A percentile compares a stretch with the other conserved stretches of the same genome.
Conservation (phyloP, 2,113 vertebrate genomes). For the Paracyprichromis sp. region DNA sequence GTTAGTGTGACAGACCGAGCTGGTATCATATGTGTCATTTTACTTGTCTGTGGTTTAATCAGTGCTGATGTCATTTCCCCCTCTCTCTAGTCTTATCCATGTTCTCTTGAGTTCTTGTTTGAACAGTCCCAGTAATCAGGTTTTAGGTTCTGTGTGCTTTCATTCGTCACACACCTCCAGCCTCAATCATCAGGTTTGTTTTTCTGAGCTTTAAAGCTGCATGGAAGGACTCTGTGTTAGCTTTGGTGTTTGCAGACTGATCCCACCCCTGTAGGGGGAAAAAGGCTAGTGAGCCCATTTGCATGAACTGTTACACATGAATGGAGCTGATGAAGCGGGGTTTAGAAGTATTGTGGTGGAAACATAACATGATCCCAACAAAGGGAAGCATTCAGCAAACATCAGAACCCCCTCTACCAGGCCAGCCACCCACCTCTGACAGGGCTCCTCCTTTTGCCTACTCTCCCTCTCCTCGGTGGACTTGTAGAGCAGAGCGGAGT, state of each 20-base stretch:
- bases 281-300: conserved; percentile 66
- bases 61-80: not conserved
- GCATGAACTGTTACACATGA: conserved; percentile 78
- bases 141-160: not conserved
- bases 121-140: not conserved
- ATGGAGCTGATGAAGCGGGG: conserved; percentile 75
- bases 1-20: not conserved
- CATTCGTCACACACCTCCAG: not conserved
- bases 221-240: conserved; percentile 4
- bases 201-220: not conserved
- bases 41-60: not conserved
- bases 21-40: not conserved
- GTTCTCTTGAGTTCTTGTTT: not conserved
- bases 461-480: not conserved
- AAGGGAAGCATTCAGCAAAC: conserved; percentile 67
- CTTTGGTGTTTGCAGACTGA: conserved; percentile 35
- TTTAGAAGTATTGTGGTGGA: conserved; percentile 74
- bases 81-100: not conserved
- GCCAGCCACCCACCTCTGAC: conserved; percentile 37
- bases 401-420: not conserved
- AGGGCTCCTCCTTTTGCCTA: not conserved
- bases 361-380: conserved; percentile 76
- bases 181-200: not conserved
- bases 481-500: not conserved
- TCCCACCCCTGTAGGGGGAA: not conserved